Percentiles rank a stretch among this genome's conserved stretches.
Conservation (phyloP, 2,797 vertebrate species). For the Syngnathus acus region DNA sequence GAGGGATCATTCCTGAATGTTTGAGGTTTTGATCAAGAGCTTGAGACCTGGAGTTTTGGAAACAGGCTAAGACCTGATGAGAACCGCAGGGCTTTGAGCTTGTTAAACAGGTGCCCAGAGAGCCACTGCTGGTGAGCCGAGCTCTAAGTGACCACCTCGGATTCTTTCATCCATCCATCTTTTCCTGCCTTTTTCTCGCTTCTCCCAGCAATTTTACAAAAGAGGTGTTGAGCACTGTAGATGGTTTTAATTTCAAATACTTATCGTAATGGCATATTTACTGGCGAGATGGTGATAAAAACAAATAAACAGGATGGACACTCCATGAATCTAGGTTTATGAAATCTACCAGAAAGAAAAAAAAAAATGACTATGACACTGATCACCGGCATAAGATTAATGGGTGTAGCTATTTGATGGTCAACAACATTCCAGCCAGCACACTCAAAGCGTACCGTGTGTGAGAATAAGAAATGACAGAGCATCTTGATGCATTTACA, state of each 20-base stretch:
- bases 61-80: conserved; percentile 17
- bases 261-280: background rate
- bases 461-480: background rate
- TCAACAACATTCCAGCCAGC: background rate
- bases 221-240: too few relatives aligned
- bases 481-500: conserved; percentile 14
- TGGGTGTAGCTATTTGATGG: background rate
- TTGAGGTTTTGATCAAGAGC: conserved; percentile 7
- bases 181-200: background rate
- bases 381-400: background rate
- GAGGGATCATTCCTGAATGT: conserved; percentile 7
- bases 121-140: conserved; percentile 21
- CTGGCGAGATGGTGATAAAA: background rate
- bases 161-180: conserved; percentile 6
- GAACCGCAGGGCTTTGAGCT: conserved; percentile 21
- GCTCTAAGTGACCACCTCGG: conserved; percentile 12
- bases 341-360: background rate
- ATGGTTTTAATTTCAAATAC: background rate
- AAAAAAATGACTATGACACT: background rate
- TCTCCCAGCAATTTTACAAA: background rate
- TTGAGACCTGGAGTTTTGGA: conserved; percentile 8
- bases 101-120: conserved; percentile 27
- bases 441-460: background rate
- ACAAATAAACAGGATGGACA: background rate
- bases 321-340: background rate